These are phyloP conservation scores for Coenonympha glycerion DNA, from an alignment of 2,888 invertebrate species.

Conservation along the genomic window DNA sequence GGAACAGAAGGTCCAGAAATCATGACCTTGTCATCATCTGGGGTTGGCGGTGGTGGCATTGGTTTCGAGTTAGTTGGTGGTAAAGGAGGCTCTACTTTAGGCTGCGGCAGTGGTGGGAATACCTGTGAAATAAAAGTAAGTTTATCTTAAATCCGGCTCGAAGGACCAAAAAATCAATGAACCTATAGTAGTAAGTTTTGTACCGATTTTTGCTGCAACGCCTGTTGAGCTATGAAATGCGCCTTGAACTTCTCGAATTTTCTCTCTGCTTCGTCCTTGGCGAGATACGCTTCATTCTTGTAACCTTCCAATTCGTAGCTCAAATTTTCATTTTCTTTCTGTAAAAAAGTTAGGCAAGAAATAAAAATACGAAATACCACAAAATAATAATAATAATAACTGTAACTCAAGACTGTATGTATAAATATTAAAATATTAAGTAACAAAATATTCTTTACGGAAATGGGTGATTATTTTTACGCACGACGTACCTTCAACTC, in stretches of 20 bases:
- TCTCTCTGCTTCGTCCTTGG: constrained; percentile 85
- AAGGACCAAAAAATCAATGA: background rate
- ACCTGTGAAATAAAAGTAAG: constrained; percentile 20
- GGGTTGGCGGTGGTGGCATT: constrained; percentile 35
- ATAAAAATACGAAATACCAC: too few relatives aligned
- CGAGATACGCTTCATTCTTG: constrained; percentile 91
- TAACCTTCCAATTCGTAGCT: constrained; percentile 92
- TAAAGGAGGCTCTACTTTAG: constrained; percentile 39
- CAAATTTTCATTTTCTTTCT: constrained; percentile 90
- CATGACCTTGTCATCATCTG: constrained; percentile 32
- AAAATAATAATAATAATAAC: constrained; percentile 20
- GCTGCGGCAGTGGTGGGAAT: constrained; percentile 31
- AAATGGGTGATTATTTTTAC: too few relatives aligned
- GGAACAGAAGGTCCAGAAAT: constrained; percentile 32
- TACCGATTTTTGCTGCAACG: constrained; percentile 48
- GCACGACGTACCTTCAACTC: constrained; percentile 16
- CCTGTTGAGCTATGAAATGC: constrained; percentile 80
- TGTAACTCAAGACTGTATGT: background rate
- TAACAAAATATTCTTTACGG: background rate
- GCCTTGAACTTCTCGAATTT: constrained; percentile 86
- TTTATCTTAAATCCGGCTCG: background rate
- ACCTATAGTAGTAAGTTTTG: background rate
- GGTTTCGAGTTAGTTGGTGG: constrained; percentile 26
- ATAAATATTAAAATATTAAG: background rate
- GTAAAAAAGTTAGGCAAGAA: too few relatives aligned